These are phyloP conservation scores for Festucalex cinctus DNA, from an alignment of 2,113 vertebrate species.

Conservation along the genomic window DNA sequence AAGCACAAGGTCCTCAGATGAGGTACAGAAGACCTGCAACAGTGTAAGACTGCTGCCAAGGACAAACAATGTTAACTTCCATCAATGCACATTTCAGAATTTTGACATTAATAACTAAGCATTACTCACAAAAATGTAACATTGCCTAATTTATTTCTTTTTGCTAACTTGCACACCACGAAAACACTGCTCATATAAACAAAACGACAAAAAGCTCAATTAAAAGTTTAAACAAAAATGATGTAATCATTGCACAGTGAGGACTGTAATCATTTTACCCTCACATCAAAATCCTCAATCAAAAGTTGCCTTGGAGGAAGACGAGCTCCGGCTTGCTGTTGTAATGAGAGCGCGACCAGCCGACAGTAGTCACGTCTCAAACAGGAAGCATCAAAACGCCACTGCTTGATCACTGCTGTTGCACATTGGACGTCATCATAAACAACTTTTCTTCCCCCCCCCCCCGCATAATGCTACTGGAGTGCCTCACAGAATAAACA, in stretches of 20 bases:
- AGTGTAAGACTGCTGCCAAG: too few species aligned
- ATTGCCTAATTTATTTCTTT: too few species aligned
- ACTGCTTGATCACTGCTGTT: conserved; percentile 17
- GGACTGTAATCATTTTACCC: neutral
- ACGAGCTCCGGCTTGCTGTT: conserved; percentile 16
- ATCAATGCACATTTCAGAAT: too few species aligned
- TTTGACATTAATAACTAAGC: too few species aligned
- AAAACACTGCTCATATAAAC: too few species aligned
- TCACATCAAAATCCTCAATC: conserved; percentile 6
- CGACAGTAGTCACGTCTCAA: conserved; percentile 46
- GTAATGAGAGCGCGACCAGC: conserved; percentile 34
- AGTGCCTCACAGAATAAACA: neutral
- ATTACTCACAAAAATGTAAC: too few species aligned
- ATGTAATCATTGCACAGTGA: neutral
- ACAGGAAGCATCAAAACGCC: conserved; percentile 31
- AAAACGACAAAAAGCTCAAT: neutral
- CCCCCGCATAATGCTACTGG: neutral
- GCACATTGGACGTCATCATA: neutral
- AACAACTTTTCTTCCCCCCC: neutral
- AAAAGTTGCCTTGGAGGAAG: too few species aligned
- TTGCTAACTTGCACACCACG: too few species aligned
- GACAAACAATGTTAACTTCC: too few species aligned
- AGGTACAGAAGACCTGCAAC: too few species aligned
- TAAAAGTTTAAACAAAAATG: neutral
- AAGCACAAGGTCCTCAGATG: too few species aligned